Evolutionary conservation across 2,888 invertebrate genomes (phyloP).

Genomic region (Drosophila dives): DNA sequence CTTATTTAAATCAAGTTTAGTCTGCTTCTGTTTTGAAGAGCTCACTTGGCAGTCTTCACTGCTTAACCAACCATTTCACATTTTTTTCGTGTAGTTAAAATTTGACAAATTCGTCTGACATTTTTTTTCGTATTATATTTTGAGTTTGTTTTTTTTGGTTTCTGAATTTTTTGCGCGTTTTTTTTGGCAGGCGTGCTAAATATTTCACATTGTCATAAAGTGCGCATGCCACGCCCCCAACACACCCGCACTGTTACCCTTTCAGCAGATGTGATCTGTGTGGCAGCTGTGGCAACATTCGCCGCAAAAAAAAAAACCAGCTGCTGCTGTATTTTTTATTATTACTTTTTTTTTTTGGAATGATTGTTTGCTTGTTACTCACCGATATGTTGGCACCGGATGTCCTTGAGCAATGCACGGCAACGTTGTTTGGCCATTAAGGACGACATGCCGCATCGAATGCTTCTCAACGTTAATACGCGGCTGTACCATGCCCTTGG

Average conservation of each 20-base stretch:
- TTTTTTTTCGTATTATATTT: conserved; percentile 55
- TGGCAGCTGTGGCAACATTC: conserved; percentile 14
- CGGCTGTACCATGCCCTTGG: conserved; percentile 91
- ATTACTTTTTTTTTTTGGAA: neutral
- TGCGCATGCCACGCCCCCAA: conserved; percentile 11
- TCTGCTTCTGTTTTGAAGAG: neutral
- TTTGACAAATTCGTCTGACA: conserved; percentile 72
- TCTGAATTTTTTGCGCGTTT: conserved; percentile 6
- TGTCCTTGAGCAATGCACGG: conserved; percentile 93
- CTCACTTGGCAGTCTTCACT: neutral
- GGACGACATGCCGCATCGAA: conserved; percentile 88
- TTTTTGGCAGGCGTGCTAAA: conserved; percentile 60
- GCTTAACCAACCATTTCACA: conserved; percentile 31
- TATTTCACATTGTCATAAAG: conserved; percentile 79
- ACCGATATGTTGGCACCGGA: conserved; percentile 92
- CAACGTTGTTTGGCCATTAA: conserved; percentile 90
- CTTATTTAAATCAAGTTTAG: neutral
- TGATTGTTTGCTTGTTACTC: conserved; percentile 69
- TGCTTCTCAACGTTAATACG: conserved; percentile 90
- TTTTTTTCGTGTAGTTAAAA: conserved; percentile 31
- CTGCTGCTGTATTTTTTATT: conserved; percentile 20
- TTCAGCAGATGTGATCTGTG: conserved; percentile 10
- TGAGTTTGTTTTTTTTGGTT: neutral
- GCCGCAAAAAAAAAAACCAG: conserved; percentile 20
- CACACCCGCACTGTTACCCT: neutral